Percentiles rank a stretch among this genome's conserved stretches.
Evolutionary conservation across 2,888 invertebrate genomes (phyloP).

Genomic region (Perdita meconis): DNA sequence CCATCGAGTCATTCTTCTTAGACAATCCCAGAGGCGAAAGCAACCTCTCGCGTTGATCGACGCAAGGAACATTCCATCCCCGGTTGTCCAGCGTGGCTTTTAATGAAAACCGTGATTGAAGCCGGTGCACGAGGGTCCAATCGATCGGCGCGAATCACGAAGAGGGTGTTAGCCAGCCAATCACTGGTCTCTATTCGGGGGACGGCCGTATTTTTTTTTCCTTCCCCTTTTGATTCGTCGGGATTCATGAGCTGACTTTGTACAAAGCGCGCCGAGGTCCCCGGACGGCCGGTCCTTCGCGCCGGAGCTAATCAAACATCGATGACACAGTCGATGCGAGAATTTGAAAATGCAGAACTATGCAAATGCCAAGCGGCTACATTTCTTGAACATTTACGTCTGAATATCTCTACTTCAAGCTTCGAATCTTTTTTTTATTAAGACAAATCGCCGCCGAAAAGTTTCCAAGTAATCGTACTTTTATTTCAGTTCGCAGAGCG

Average conservation of each 20-base stretch:
- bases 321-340: slow-evolving; percentile 22
- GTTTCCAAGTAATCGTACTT: too few relatives aligned
- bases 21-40: slow-evolving; percentile 19
- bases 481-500: too few relatives aligned
- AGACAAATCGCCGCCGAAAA: too few relatives aligned
- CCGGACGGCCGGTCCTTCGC: slow-evolving; percentile 16
- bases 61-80: slow-evolving; percentile 49
- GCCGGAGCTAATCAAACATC: slow-evolving; percentile 39
- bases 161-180: slow-evolving; percentile 76
- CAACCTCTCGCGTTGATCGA: slow-evolving; percentile 27
- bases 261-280: slow-evolving; percentile 41
- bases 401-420: too few relatives aligned
- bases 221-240: slow-evolving; percentile 60
- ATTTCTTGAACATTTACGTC: not conserved
- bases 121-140: slow-evolving; percentile 69
- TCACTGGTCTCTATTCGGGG: slow-evolving; percentile 66
- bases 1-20: slow-evolving; percentile 16
- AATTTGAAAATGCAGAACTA: slow-evolving; percentile 6
- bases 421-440: too few relatives aligned
- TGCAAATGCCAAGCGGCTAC: not conserved
- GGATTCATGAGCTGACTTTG: slow-evolving; percentile 70
- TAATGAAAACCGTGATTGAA: slow-evolving; percentile 81
- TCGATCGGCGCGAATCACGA: slow-evolving; percentile 75
- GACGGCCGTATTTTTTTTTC: slow-evolving; percentile 63
- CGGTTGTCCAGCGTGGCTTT: slow-evolving; percentile 63